These are phyloP conservation scores for Laspeyria flexula DNA, from an alignment of 2,888 invertebrate genomes.

Conservation along the genomic window DNA sequence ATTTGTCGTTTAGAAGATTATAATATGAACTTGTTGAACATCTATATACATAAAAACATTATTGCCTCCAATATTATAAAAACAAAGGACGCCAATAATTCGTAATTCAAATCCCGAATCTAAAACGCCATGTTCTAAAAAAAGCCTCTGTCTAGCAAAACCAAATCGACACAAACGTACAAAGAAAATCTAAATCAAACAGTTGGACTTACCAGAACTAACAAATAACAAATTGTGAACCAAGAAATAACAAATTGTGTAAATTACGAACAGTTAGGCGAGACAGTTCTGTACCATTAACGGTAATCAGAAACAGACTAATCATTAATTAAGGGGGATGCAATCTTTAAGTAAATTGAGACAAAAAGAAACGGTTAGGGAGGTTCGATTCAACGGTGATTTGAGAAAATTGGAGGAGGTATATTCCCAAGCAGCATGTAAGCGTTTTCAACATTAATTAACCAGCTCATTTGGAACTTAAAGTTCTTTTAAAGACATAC, in stretches of 20 bases:
- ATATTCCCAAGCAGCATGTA: too few species aligned
- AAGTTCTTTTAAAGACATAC: too few species aligned
- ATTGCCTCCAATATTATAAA: too few species aligned
- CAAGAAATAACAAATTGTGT: slow-evolving; percentile 40
- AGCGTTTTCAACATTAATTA: too few species aligned
- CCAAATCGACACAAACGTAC: neutral
- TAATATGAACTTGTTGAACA: too few species aligned
- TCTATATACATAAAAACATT: too few species aligned
- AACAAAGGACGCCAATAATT: too few species aligned
- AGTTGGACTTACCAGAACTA: slow-evolving; percentile 2
- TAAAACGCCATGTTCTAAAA: too few species aligned
- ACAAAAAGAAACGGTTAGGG: slow-evolving; percentile 60
- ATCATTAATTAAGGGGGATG: slow-evolving; percentile 73
- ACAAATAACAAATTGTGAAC: slow-evolving; percentile 41
- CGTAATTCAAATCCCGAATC: too few species aligned
- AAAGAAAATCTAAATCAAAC: slow-evolving; percentile 11
- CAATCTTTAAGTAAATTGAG: slow-evolving; percentile 76
- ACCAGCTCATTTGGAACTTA: too few species aligned
- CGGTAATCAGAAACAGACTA: slow-evolving; percentile 71
- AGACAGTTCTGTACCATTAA: slow-evolving; percentile 59
- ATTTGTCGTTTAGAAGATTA: too few species aligned
- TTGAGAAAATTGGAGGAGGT: slow-evolving; percentile 12
- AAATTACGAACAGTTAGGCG: slow-evolving; percentile 53
- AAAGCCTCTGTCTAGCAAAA: too few species aligned
- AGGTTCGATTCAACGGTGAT: slow-evolving; percentile 28